Percentiles rank a stretch among this genome's conserved stretches.
Evolutionary conservation across 2,113 vertebrate species (phyloP).

Genomic region (Mustelus asterias): DNA sequence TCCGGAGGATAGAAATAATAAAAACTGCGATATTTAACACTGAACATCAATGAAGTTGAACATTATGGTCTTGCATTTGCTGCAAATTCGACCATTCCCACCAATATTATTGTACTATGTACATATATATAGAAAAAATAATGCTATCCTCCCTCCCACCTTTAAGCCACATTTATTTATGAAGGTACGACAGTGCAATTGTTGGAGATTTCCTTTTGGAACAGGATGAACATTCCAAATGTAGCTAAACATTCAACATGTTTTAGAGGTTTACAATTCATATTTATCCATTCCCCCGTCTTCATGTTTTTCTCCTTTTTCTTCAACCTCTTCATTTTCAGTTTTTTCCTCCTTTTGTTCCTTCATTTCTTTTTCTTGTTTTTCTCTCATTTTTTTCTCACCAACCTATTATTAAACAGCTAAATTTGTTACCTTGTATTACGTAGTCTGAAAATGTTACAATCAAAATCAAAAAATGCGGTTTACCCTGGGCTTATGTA

Average conservation of each 20-base stretch:
- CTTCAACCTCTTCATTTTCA: constrained; percentile 45
- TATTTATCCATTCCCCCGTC: constrained; percentile 48
- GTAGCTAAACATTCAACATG: constrained; percentile 35
- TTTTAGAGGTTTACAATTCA: constrained; percentile 58
- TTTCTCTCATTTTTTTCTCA: constrained; percentile 69
- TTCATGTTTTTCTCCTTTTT: constrained; percentile 36
- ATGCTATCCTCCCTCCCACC: constrained; percentile 6
- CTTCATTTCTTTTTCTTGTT: constrained; percentile 48
- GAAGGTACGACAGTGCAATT: constrained; percentile 40
- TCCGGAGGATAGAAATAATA: too few species aligned
- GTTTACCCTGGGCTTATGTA: too few species aligned
- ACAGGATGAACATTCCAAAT: constrained; percentile 38
- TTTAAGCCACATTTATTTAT: neutral
- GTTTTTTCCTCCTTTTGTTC: constrained; percentile 50
- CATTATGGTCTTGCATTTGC: neutral
- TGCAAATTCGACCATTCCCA: neutral
- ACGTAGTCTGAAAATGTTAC: neutral
- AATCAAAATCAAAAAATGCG: neutral
- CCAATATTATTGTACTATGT: constrained; percentile 40
- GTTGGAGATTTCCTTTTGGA: constrained; percentile 38
- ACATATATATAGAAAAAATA: neutral
- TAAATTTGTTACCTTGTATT: neutral
- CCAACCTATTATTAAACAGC: constrained; percentile 55
- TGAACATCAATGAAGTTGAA: constrained; percentile 33
- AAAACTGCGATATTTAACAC: neutral